phyloP scores from a whole-genome alignment of 2,113 vertebrate genomes.

The Oophaga pumilio region DNA sequence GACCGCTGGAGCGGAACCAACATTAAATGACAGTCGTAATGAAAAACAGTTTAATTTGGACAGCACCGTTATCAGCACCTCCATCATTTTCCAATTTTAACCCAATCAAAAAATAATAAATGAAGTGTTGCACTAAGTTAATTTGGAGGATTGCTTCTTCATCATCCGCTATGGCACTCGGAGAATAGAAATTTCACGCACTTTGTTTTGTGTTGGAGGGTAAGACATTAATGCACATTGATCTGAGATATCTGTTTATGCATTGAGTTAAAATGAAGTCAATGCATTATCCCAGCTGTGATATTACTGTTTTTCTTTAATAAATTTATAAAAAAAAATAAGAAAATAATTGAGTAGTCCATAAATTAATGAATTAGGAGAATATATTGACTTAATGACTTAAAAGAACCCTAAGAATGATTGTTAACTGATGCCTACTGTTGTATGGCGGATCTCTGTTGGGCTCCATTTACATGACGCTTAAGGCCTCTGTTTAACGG shows the following conservation, averaged over 20 bases:
- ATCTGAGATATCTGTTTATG: conserved; percentile 3
- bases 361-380: no score
- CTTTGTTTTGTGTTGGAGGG: not conserved
- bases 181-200: conserved; percentile 15
- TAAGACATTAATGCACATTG: not conserved
- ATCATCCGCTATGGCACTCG: not conserved
- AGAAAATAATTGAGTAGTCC: no score
- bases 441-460: no score
- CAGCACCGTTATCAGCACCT: conserved; percentile 54
- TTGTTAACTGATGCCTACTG: no score
- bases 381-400: no score
- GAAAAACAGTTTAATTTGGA: conserved; percentile 65
- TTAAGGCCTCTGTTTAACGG: no score
- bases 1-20: conserved; percentile 63
- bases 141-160: conserved; percentile 37
- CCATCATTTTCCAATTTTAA: conserved; percentile 56
- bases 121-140: conserved; percentile 30
- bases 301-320: not conserved
- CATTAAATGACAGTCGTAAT: conserved; percentile 64
- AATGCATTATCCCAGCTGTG: not conserved
- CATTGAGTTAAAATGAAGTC: not conserved
- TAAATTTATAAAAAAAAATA: not conserved
- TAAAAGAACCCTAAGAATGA: no score
- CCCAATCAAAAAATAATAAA: conserved; percentile 58
- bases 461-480: no score